phyloP scores from a whole-genome alignment of 2,888 invertebrate genomes.

The Drosophila recens region DNA sequence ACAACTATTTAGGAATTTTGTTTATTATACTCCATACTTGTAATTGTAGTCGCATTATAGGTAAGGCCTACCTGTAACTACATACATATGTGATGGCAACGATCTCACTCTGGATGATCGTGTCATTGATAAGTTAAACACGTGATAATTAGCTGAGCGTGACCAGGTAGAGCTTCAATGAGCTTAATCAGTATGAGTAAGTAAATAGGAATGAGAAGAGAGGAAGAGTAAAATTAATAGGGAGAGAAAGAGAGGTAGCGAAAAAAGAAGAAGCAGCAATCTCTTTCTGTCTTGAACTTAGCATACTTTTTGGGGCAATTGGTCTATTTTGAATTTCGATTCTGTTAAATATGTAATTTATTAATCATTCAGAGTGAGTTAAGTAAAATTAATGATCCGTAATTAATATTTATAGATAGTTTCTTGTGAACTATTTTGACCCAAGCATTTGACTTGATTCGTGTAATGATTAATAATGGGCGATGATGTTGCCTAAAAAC shows the following conservation, averaged over 20 bases:
- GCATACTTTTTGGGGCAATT: constrained; percentile 74
- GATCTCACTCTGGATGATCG: constrained; percentile 44
- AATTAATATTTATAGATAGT: too few relatives aligned
- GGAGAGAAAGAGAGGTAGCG: background rate
- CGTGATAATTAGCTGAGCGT: constrained; percentile 57
- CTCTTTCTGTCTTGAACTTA: constrained; percentile 27
- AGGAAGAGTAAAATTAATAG: background rate
- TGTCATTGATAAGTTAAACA: constrained; percentile 50
- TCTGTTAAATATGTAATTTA: background rate
- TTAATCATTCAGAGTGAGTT: too few relatives aligned
- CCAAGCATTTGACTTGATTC: background rate
- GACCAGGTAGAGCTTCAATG: constrained; percentile 1
- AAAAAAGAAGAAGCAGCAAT: background rate
- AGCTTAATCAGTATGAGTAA: background rate
- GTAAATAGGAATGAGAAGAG: background rate
- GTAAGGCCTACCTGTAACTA: background rate
- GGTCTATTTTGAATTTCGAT: background rate
- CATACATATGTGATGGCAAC: constrained; percentile 12
- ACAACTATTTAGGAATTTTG: constrained; percentile 46
- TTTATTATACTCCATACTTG: constrained; percentile 27
- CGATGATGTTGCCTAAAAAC: constrained; percentile 36
- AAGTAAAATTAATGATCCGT: too few relatives aligned
- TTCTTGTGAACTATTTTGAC: background rate
- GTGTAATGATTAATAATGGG: constrained; percentile 36
- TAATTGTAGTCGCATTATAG: constrained; percentile 16